These are phyloP conservation scores for Seira sanloemensis DNA, from an alignment of 2,888 invertebrate genomes.

Conservation along the genomic window DNA sequence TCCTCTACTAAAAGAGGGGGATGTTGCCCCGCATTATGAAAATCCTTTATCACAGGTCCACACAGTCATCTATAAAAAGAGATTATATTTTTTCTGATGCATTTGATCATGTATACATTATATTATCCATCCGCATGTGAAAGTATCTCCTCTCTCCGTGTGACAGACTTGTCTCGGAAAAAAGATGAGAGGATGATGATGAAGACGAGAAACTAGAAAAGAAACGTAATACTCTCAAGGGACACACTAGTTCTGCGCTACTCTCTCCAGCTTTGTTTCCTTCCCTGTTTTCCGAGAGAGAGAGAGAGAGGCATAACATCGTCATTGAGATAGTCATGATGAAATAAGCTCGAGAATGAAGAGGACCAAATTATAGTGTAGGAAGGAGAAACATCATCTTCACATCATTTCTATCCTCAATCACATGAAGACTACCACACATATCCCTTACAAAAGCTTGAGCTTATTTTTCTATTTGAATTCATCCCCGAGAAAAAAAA, in stretches of 20 bases:
- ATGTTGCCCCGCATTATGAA: background rate
- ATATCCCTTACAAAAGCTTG: background rate
- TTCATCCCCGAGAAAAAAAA: background rate
- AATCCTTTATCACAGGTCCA: background rate
- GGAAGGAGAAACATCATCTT: slow-evolving; percentile 40
- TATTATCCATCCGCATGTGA: background rate
- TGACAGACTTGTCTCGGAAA: background rate
- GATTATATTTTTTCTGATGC: background rate
- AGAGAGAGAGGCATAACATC: background rate
- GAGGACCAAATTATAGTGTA: slow-evolving; percentile 44
- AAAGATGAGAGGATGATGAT: slow-evolving; percentile 30
- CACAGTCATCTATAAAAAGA: background rate
- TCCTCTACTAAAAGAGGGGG: too few relatives aligned
- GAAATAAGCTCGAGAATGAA: slow-evolving; percentile 33
- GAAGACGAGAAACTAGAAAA: slow-evolving; percentile 25
- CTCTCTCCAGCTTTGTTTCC: slow-evolving; percentile 17
- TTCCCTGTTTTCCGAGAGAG: background rate
- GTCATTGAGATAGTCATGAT: slow-evolving; percentile 10
- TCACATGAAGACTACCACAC: background rate
- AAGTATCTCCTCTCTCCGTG: background rate
- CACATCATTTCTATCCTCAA: slow-evolving; percentile 38
- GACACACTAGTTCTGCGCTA: slow-evolving; percentile 15
- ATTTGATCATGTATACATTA: background rate
- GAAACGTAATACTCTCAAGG: slow-evolving; percentile 56
- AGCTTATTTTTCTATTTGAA: background rate